These are phyloP conservation scores for Oncorhynchus mykiss DNA, from an alignment of 2,113 vertebrate species.

Conservation along the genomic window DNA sequence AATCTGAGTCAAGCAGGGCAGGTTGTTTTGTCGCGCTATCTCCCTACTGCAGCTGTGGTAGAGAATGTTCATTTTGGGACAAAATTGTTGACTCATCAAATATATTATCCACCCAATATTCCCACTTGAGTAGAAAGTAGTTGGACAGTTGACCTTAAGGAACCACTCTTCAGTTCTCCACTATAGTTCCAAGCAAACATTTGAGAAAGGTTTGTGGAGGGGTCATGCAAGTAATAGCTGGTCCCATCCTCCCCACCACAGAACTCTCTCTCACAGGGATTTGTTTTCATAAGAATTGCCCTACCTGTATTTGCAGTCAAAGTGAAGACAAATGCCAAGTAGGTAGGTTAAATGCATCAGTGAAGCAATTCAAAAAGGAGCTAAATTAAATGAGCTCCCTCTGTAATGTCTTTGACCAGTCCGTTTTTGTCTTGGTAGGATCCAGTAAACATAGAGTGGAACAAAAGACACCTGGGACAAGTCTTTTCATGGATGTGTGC, in stretches of 20 bases:
- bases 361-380: too few relatives aligned
- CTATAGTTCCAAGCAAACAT: neutral
- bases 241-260: neutral
- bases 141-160: neutral
- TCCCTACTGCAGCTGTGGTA: neutral
- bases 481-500: neutral
- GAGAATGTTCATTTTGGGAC: neutral
- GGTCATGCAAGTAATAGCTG: too few relatives aligned
- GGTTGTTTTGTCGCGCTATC: neutral
- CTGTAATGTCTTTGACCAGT: neutral
- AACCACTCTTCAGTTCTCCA: neutral
- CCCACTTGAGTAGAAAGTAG: neutral
- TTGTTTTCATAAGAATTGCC: too few relatives aligned
- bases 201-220: too few relatives aligned
- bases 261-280: neutral
- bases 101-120: neutral
- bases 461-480: neutral
- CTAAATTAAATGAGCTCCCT: neutral
- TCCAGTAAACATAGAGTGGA: neutral
- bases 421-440: neutral
- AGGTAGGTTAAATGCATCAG: too few relatives aligned
- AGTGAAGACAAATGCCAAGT: too few relatives aligned
- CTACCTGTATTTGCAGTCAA: too few relatives aligned
- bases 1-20: slow-evolving; percentile 29
- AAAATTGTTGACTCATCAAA: neutral